These are phyloP conservation scores for Tenthredo distinguenda DNA, from an alignment of 2,888 invertebrate genomes.

Conservation along the genomic window DNA sequence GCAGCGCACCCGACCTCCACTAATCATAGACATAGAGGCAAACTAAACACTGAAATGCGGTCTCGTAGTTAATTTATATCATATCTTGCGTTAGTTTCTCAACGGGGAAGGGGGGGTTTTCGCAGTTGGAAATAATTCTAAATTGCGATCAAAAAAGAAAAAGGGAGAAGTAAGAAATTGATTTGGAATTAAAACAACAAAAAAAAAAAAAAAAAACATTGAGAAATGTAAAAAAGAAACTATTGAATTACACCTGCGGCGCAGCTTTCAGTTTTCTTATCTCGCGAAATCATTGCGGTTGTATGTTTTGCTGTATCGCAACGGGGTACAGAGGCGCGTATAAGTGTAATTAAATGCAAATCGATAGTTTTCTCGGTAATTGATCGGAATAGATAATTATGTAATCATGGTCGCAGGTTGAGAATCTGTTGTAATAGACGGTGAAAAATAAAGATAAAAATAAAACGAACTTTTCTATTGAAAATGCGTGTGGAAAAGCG, in stretches of 20 bases:
- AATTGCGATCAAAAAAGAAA: background rate
- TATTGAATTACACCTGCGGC: background rate
- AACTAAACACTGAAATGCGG: background rate
- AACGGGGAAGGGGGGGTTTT: background rate
- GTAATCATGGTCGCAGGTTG: background rate
- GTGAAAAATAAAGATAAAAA: background rate
- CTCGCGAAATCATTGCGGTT: slow-evolving; percentile 27
- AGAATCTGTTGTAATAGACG: background rate
- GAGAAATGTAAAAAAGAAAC: too few relatives aligned
- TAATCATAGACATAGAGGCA: slow-evolving; percentile 40
- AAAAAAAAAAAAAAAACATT: background rate
- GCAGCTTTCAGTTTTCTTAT: background rate
- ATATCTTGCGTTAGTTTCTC: background rate
- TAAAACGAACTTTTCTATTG: background rate
- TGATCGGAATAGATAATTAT: background rate
- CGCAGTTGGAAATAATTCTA: background rate
- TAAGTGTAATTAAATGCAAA: background rate
- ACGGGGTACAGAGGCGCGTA: background rate
- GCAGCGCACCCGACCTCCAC: slow-evolving; percentile 48
- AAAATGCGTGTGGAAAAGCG: background rate
- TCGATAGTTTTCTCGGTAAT: background rate
- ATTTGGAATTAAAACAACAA: background rate
- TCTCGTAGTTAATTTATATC: background rate
- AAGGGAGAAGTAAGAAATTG: background rate
- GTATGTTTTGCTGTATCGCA: background rate